A percentile compares a stretch with the other conserved stretches of the same genome.
phyloP scores from a whole-genome alignment of 2,113 vertebrate genomes.

The Chrysochloris asiatica region DNA sequence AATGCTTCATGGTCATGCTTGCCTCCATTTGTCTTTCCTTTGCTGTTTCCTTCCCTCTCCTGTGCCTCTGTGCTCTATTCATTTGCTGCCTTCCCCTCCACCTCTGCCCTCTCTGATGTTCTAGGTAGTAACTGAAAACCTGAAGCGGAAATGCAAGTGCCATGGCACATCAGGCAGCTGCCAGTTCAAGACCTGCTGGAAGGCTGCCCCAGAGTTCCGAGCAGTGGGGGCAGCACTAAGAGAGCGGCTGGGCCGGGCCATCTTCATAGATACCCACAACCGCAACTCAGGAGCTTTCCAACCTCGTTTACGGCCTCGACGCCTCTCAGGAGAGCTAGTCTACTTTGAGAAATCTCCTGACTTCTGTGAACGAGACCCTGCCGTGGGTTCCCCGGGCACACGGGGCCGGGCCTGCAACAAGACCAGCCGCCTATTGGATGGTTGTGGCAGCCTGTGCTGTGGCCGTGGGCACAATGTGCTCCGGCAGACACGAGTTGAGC shows the following conservation, averaged over 20 bases:
- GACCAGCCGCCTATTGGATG: conserved; percentile 89
- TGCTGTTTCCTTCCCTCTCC: neutral
- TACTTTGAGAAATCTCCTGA: conserved; percentile 95
- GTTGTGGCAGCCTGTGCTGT: conserved; percentile 92
- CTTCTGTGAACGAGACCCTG: conserved; percentile 89
- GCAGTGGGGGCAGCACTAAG: conserved; percentile 89
- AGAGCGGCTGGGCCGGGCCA: conserved; percentile 89
- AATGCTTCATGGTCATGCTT: neutral
- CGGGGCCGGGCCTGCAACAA: conserved; percentile 93
- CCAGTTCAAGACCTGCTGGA: conserved; percentile 96
- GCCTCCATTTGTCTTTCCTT: neutral
- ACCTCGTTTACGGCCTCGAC: conserved; percentile 84
- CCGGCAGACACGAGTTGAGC: conserved; percentile 89
- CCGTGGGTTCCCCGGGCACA: conserved; percentile 89
- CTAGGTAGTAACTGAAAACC: conserved; percentile 93
- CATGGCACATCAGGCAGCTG: conserved; percentile 95
- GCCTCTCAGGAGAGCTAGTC: conserved; percentile 90
- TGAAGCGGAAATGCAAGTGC: conserved; percentile 94
- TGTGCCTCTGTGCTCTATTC: neutral
- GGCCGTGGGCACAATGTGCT: conserved; percentile 94
- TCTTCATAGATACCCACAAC: conserved; percentile 93
- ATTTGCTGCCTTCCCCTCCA: neutral
- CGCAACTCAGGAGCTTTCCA: conserved; percentile 93
- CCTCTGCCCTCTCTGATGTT: neutral
- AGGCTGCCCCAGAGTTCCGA: conserved; percentile 92